phyloP scores from a whole-genome alignment of 2,888 invertebrate species.

The Coenonympha glycerion region DNA sequence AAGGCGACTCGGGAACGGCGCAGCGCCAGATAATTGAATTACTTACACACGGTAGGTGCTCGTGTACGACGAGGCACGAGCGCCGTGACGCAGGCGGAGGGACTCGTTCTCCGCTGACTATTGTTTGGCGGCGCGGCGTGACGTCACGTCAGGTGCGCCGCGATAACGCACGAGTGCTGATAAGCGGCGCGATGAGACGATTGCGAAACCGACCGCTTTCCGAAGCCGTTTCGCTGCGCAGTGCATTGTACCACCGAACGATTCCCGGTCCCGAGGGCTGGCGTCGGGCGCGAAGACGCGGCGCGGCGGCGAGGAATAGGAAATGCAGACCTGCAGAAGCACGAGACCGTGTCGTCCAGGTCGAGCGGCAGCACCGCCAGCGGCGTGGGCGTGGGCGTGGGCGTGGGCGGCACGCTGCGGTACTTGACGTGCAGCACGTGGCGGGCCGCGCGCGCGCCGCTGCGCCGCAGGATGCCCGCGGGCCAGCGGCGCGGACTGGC shows the following conservation, averaged over 20 bases:
- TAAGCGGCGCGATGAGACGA: not conserved
- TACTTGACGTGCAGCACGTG: no score
- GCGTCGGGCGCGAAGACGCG: constrained; percentile 3
- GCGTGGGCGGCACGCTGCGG: no score
- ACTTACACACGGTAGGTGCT: not conserved
- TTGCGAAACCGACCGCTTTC: not conserved
- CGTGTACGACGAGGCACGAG: no score
- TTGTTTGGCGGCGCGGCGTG: not conserved
- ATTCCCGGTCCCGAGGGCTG: no score
- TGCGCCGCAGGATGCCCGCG: constrained; percentile 50
- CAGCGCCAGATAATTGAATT: not conserved
- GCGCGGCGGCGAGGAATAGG: not conserved
- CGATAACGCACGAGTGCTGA: not conserved
- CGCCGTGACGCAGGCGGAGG: not conserved
- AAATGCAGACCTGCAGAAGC: not conserved
- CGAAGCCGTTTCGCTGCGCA: not conserved
- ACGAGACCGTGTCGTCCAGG: not conserved
- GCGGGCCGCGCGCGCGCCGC: no score
- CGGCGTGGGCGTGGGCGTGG: constrained; percentile 22
- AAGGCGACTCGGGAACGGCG: not conserved
- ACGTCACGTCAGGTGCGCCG: constrained; percentile 5
- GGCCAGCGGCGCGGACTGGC: constrained; percentile 50
- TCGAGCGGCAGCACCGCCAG: constrained; percentile 39
- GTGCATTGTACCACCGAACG: not conserved
- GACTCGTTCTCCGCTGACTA: not conserved